phyloP scores from a whole-genome alignment of 1,140 invertebrate genomes.

The Dendrolimus kikuchii region DNA sequence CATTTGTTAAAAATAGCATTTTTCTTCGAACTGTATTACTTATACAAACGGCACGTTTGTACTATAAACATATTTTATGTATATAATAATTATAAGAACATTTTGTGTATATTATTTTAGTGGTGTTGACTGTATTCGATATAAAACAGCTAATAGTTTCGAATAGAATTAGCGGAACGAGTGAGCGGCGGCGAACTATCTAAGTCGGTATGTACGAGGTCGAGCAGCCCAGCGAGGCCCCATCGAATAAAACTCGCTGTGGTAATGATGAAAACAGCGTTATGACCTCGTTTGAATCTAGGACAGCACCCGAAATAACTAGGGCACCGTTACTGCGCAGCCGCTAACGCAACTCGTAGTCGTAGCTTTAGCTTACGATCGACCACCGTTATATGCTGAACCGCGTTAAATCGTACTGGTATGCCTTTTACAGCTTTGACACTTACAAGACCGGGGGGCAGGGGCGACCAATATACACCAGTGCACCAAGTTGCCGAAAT shows the following conservation, averaged over 20 bases:
- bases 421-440: too few species aligned
- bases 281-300: conserved; percentile 59
- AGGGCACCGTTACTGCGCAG: conserved; percentile 63
- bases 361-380: conserved; percentile 11
- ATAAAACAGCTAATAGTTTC: conserved; percentile 15
- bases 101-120: too few species aligned
- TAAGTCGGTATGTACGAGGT: conserved; percentile 45
- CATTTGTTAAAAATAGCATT: too few species aligned
- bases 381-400: conserved; percentile 20
- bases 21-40: too few species aligned
- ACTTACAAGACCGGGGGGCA: background rate
- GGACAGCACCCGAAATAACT: conserved; percentile 67
- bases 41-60: too few species aligned
- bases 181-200: conserved; percentile 26
- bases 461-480: background rate
- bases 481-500: conserved; percentile 32
- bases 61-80: too few species aligned
- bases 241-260: conserved; percentile 52
- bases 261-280: conserved; percentile 58
- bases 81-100: too few species aligned
- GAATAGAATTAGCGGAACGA: conserved; percentile 27
- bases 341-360: conserved; percentile 47
- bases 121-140: background rate
- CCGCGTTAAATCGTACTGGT: conserved; percentile 5
- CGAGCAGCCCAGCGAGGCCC: conserved; percentile 48